Base-by-base conservation (phyloP, 2,113 vertebrate genomes). In the Ceyx margarethae region DNA sequence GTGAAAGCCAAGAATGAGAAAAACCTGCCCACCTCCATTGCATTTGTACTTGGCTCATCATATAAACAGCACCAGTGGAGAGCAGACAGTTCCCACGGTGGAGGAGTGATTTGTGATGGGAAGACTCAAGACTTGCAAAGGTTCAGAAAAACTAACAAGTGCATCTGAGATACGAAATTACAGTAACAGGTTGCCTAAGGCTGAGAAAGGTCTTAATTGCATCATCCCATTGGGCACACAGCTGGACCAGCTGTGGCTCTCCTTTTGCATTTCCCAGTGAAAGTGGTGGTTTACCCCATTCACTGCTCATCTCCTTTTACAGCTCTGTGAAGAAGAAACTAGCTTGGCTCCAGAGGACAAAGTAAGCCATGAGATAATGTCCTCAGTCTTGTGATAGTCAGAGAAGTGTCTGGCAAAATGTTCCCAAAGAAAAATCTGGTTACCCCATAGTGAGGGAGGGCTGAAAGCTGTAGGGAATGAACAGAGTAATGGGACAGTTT, bases 131-230 rank as follows among this genome's bases (percentile, higher is more conserved):
- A 93, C 83, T 94, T 85, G 81, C 81, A 85, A 53, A 91, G 50
- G 61, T 81, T 75, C 85, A 54, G 89, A 85, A 91, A 94, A 95
- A 82, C 64, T 51, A 75, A 77, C 29, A 35, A 80, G 74, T 64
- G 53, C 72, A 91, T 85, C 79, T 81, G 45, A 83, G 61, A 53
- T 93, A 81, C 45, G 85, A 85, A 81, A 66, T 95, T 77, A 89
- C 83, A 94, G 90, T 85, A 88, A 90, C 51, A 58, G 42, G 64
- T 66, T 88, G 78, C 94, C 95, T 91, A 86, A 94, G 94, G 93
- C 90, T 37, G 37, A 76, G 90, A 74, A 82, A 91, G 87, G 78
- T 82, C 64, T 62, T 40, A 29, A 45, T 79, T 75, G 91, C 72
- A 35, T 62, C 6, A 2, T 83, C 83, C 91, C 60, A 4, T 45